Evolutionary conservation across 2,888 invertebrate species (phyloP).

Genomic region (Rhamnusium bicolor): DNA sequence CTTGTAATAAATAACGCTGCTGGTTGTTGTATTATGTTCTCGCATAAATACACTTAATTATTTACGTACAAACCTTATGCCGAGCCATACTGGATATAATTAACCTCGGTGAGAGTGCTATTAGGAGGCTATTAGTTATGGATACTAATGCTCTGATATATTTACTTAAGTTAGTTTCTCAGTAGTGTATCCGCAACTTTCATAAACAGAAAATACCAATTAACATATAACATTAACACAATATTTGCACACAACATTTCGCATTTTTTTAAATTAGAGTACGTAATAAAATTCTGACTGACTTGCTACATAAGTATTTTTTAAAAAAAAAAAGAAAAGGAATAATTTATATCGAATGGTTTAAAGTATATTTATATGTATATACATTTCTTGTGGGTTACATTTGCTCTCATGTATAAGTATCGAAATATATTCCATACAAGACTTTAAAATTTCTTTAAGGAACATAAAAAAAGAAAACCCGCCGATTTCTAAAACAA

Average conservation of each 20-base stretch:
- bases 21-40: conserved; percentile 26
- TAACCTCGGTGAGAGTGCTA: conserved; percentile 26
- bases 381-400: too few species aligned
- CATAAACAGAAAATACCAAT: background rate
- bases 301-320: too few species aligned
- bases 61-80: conserved; percentile 32
- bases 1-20: conserved; percentile 35
- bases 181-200: conserved; percentile 7
- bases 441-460: background rate
- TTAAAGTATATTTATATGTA: too few species aligned
- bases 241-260: too few species aligned
- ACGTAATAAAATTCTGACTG: too few species aligned
- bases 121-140: conserved; percentile 30
- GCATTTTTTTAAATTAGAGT: too few species aligned
- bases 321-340: too few species aligned
- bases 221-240: too few species aligned
- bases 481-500: conserved; percentile 26
- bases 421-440: background rate
- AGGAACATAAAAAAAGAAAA: conserved; percentile 22
- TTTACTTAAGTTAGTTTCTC: background rate
- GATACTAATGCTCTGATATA: conserved; percentile 19
- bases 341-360: too few species aligned
- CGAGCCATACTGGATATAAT: conserved; percentile 22
- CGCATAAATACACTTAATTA: conserved; percentile 39
- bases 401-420: background rate